Conservation (phyloP, 2,797 vertebrate genomes). For the Gila robusta region DNA sequence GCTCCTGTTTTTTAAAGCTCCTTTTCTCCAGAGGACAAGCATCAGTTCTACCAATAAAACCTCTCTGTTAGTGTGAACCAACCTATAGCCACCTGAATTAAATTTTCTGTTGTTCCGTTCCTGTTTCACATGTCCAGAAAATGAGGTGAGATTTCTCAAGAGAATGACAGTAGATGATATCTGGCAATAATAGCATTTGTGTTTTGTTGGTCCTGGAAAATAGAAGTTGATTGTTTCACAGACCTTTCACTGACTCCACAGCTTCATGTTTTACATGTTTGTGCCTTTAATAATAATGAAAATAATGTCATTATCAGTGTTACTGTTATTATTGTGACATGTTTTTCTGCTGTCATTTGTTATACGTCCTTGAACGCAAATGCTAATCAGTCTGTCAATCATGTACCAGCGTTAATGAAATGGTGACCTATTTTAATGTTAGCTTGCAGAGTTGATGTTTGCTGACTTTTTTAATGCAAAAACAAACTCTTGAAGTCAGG, state of each 20-base stretch:
- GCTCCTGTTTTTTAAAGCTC: neutral
- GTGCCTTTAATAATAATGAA: conserved; percentile 14
- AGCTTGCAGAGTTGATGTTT: conserved; percentile 7
- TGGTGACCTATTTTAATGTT: conserved; percentile 25
- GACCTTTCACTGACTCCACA: conserved; percentile 24
- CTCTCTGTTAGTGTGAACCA: conserved; percentile 24
- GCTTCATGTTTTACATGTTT: neutral
- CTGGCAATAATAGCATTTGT: conserved; percentile 10
- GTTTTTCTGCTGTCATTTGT: conserved; percentile 20
- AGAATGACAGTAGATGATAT: conserved; percentile 23
- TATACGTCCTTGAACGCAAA: neutral
- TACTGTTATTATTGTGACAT: neutral
- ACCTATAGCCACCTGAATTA: conserved; percentile 12
- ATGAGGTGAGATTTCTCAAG: conserved; percentile 10
- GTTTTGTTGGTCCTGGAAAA: conserved; percentile 30
- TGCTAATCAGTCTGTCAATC: conserved; percentile 37
- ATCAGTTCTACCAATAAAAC: conserved; percentile 33
- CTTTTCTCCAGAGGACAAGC: conserved; percentile 18
- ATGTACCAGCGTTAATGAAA: conserved; percentile 22
- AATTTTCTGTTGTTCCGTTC: conserved; percentile 25
- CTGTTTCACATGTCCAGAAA: conserved; percentile 18
- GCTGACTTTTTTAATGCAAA: conserved; percentile 22
- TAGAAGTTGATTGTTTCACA: conserved; percentile 9
- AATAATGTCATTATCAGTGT: conserved; percentile 37
- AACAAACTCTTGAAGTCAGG: conserved; percentile 23